Base-by-base conservation (phyloP, 2,888 invertebrate species). In the Papilio protenor region DNA sequence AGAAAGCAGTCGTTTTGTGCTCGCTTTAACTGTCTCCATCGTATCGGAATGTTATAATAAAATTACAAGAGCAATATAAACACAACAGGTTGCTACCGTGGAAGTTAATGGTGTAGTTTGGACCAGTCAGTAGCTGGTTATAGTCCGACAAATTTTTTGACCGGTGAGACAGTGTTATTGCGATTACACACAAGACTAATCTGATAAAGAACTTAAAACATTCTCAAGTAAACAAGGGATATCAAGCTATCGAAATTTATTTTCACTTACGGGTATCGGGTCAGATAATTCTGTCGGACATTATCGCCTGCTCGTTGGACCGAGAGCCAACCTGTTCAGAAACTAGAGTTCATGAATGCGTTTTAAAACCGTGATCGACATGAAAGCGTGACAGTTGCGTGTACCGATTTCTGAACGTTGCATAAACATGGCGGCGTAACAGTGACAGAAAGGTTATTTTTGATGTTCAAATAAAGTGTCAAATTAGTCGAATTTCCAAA, bases 361-460 rank as follows among this genome's bases (percentile, higher is more conserved):
- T 71, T 76, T 76, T 75, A 45, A 61, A 71, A 61, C 76, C 12
- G 49, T 23, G 71, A 71, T 76, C 76, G 71, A 76, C 73, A 77
- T 77, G 64, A 73, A 66, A 77, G 73, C 77, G 73, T 77, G 77
- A 73, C 77, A 12, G 73, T 77, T 77, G 73, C 66, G 45, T 73
- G 72, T 21, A 21, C 59, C 11, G 40, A 73, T 64, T 73, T 72
- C 59, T 23, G 72, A 73, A 66, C 61, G 73, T 77, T 77, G 66
- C 55, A 73, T 73, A 66, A 77, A 64, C 45, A 45, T 72, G 33
- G 55, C 21, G 52, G 12, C 21, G 76, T 8, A 76, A 64, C 52
- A 55, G 23, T 10, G 23, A 75, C 49, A 49, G 72, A 72, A 57
- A 73, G 11, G 52, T 57, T 73, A n/a, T 14, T 52, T 66, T 66